These are phyloP conservation scores for Callipepla squamata DNA, from an alignment of 2,113 vertebrate species.

Conservation along the genomic window DNA sequence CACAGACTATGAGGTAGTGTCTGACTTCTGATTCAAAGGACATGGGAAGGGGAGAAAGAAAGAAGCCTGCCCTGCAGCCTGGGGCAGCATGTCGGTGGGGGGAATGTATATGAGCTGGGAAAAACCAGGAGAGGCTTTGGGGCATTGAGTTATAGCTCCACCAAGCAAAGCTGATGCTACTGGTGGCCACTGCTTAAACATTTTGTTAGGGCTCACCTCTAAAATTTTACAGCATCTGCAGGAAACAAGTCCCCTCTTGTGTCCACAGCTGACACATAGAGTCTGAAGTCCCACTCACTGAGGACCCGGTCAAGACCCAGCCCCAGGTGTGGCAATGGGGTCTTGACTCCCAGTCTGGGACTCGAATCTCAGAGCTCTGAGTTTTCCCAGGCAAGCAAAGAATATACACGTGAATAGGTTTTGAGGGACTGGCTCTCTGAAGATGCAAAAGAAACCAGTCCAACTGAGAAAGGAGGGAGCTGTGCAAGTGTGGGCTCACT, in stretches of 20 bases:
- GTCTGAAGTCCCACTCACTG: neutral
- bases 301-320: neutral
- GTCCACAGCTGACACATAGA: neutral
- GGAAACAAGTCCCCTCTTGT: accelerated
- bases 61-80: neutral
- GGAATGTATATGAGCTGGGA: no score
- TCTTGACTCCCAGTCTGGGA: neutral
- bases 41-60: neutral
- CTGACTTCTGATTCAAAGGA: neutral
- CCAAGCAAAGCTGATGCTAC: neutral
- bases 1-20: neutral
- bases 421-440: neutral
- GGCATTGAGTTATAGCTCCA: neutral
- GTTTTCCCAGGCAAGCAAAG: neutral
- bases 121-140: neutral
- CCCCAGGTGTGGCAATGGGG: accelerated
- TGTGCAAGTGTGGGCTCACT: neutral
- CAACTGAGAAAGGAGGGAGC: accelerated
- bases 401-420: neutral
- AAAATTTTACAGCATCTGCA: accelerated
- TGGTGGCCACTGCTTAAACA: accelerated
- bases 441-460: neutral
- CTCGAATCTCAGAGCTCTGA: neutral
- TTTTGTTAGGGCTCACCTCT: neutral
- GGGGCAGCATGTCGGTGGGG: neutral